A percentile compares a stretch with the other conserved stretches of the same genome.
Evolutionary conservation across 2,113 vertebrate genomes (phyloP).

Genomic region (Nannobrachium achirus): DNA sequence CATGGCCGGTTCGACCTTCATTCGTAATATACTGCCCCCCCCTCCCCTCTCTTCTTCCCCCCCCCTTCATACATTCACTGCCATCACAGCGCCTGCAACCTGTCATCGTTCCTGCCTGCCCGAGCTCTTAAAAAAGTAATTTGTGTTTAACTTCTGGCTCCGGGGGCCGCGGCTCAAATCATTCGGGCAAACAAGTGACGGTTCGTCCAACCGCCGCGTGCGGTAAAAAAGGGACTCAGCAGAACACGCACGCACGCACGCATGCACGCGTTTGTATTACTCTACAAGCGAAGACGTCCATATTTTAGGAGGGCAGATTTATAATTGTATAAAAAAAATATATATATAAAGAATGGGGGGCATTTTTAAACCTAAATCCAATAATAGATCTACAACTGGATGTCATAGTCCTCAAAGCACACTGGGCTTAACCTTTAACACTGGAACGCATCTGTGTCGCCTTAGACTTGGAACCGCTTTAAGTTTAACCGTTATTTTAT

Average conservation of each 20-base stretch:
- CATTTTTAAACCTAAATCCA: too few relatives aligned
- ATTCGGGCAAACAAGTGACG: constrained; percentile 46
- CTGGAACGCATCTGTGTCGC: too few relatives aligned
- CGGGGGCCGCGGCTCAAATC: constrained; percentile 40
- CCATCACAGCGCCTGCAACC: not conserved
- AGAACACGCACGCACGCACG: constrained; percentile 17
- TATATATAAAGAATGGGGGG: too few relatives aligned
- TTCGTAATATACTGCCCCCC: constrained; percentile 8
- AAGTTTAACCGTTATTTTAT: too few relatives aligned
- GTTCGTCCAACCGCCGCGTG: not conserved
- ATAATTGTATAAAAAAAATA: too few relatives aligned
- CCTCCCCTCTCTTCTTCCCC: not conserved
- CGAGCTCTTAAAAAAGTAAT: constrained; percentile 34
- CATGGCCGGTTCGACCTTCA: constrained; percentile 52
- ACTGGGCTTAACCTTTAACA: too few relatives aligned
- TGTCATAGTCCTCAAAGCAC: too few relatives aligned
- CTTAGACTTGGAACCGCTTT: too few relatives aligned
- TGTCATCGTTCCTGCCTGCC: not conserved
- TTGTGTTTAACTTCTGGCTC: constrained; percentile 37
- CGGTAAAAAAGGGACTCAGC: constrained; percentile 42
- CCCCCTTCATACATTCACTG: not conserved
- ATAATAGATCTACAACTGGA: too few relatives aligned
- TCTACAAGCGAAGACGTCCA: too few relatives aligned
- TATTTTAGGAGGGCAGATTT: too few relatives aligned
- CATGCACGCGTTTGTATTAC: constrained; percentile 24